Evolutionary conservation across 2,113 vertebrate genomes (phyloP).

Genomic region (Anarrhichthys ocellatus): DNA sequence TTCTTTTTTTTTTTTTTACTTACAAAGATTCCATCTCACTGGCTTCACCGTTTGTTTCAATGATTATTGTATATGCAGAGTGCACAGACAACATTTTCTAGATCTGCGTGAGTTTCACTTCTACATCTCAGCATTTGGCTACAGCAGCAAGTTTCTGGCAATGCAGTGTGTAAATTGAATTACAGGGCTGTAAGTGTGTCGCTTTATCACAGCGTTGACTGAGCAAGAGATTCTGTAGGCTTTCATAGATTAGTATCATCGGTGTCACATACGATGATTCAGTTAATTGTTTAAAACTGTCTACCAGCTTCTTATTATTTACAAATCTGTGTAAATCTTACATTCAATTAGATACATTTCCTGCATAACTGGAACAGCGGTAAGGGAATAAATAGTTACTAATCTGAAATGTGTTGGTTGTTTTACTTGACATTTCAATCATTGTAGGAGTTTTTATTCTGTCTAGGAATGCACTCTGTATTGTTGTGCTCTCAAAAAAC

Average conservation of each 20-base stretch:
- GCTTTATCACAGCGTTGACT: constrained; percentile 15
- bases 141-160: neutral
- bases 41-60: neutral
- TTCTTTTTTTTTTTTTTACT: neutral
- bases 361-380: neutral
- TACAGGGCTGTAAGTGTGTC: constrained; percentile 13
- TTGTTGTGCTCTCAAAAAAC: constrained; percentile 41
- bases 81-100: neutral
- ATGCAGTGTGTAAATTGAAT: constrained; percentile 44
- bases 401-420: constrained; percentile 34
- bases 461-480: constrained; percentile 59
- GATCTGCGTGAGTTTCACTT: neutral
- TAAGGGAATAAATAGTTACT: neutral
- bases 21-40: neutral
- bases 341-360: neutral
- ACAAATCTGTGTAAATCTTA: neutral
- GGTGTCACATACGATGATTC: neutral
- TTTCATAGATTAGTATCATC: neutral
- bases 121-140: constrained; percentile 7
- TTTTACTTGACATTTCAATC: constrained; percentile 25
- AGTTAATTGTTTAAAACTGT: neutral
- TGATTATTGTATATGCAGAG: neutral
- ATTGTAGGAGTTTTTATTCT: constrained; percentile 18
- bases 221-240: neutral
- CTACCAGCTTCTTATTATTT: neutral